Conservation (phyloP, 2,888 invertebrate species). For the Petrophora chlorosata region DNA sequence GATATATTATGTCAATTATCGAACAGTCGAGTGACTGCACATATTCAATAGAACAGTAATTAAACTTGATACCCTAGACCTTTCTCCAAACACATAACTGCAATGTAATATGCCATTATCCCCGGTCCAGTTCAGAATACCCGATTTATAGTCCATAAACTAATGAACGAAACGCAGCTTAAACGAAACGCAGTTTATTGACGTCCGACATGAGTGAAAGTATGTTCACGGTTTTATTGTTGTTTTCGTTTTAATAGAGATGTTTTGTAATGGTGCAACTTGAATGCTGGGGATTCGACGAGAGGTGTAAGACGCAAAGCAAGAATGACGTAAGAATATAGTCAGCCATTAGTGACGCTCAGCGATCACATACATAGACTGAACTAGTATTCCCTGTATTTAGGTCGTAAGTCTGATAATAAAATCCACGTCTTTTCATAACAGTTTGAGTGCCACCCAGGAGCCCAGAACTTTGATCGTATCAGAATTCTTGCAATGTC, state of each 20-base stretch:
- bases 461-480: no score
- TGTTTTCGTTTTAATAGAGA: slow-evolving; percentile 27
- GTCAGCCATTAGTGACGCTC: not conserved
- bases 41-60: no score
- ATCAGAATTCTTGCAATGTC: no score
- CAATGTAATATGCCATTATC: slow-evolving; percentile 42
- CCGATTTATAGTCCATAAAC: slow-evolving; percentile 50
- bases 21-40: no score
- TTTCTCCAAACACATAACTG: slow-evolving; percentile 30
- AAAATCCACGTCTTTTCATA: no score
- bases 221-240: slow-evolving; percentile 34
- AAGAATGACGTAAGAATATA: not conserved
- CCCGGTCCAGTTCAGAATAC: slow-evolving; percentile 49
- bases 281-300: not conserved
- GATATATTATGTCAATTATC: no score
- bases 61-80: no score
- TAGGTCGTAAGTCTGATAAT: no score
- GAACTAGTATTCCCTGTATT: no score
- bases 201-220: slow-evolving; percentile 53
- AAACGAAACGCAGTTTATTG: slow-evolving; percentile 52
- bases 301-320: no score
- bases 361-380: no score
- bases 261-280: slow-evolving; percentile 10
- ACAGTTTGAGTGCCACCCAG: no score
- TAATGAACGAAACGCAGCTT: slow-evolving; percentile 44